phyloP scores from a whole-genome alignment of 2,888 invertebrate species.

The Harpalus rubripes region DNA sequence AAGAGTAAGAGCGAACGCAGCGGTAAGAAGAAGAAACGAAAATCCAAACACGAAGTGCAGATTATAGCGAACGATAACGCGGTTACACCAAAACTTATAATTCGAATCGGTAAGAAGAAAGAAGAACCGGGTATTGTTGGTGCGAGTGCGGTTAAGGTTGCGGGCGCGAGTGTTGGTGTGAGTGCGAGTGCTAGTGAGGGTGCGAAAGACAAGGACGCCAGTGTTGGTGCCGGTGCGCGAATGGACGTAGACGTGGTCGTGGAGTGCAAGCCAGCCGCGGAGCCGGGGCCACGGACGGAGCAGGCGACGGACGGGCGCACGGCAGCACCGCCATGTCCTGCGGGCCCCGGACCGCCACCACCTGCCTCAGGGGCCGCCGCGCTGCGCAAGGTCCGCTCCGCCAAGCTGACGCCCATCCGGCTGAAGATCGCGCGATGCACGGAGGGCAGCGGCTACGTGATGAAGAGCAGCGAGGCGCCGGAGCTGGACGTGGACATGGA shows the following conservation, averaged over 20 bases:
- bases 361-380: slow-evolving; percentile 73
- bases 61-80: slow-evolving; percentile 80
- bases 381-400: slow-evolving; percentile 81
- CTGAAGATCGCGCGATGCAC: slow-evolving; percentile 91
- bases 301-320: slow-evolving; percentile 68
- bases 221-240: slow-evolving; percentile 52
- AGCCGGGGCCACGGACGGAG: slow-evolving; percentile 67
- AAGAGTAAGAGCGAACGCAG: slow-evolving; percentile 80
- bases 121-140: slow-evolving; percentile 75
- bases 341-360: slow-evolving; percentile 42
- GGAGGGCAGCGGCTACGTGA: slow-evolving; percentile 86
- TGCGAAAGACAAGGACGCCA: slow-evolving; percentile 56
- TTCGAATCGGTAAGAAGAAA: slow-evolving; percentile 84
- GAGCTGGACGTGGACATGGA: slow-evolving; percentile 71
- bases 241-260: neutral
- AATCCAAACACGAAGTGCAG: slow-evolving; percentile 78
- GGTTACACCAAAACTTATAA: slow-evolving; percentile 86
- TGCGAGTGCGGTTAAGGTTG: slow-evolving; percentile 57
- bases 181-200: slow-evolving; percentile 62
- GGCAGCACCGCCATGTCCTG: slow-evolving; percentile 65
- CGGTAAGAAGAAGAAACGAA: slow-evolving; percentile 81
- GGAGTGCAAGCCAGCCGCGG: slow-evolving; percentile 65
- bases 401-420: slow-evolving; percentile 88
- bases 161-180: slow-evolving; percentile 69
- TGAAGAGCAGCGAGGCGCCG: slow-evolving; percentile 76